These are phyloP conservation scores for Parnassius smintheus DNA, from an alignment of 2,888 invertebrate species.

Conservation along the genomic window DNA sequence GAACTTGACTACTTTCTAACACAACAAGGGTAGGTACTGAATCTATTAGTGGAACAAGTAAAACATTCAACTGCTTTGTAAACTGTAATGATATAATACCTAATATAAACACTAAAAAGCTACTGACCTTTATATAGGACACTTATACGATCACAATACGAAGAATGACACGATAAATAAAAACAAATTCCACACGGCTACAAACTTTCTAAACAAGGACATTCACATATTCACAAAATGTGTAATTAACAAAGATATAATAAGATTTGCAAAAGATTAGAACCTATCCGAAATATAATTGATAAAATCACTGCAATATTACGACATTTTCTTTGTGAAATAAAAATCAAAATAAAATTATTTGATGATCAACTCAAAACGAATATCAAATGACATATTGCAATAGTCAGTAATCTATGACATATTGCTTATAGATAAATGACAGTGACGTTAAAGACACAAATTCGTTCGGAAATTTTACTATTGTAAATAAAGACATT, in stretches of 20 bases:
- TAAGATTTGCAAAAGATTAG: not conserved
- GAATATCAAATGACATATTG: not conserved
- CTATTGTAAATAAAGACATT: too few relatives aligned
- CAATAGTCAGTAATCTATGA: too few relatives aligned
- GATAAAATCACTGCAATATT: constrained; percentile 8
- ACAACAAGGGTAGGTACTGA: not conserved
- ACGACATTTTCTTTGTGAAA: constrained; percentile 9
- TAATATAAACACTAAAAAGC: constrained; percentile 13
- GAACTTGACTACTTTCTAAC: not conserved
- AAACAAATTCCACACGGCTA: constrained; percentile 24
- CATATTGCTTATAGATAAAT: too few relatives aligned
- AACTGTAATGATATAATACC: constrained; percentile 14
- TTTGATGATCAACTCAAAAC: not conserved
- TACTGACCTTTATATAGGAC: constrained; percentile 27
- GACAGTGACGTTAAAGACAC: too few relatives aligned
- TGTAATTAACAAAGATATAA: constrained; percentile 18
- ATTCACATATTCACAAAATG: constrained; percentile 22
- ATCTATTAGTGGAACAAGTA: not conserved
- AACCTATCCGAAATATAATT: not conserved
- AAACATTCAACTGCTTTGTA: not conserved
- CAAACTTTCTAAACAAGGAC: constrained; percentile 29
- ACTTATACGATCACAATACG: constrained; percentile 17
- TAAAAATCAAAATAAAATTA: not conserved
- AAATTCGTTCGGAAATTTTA: too few relatives aligned
- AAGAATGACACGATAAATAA: constrained; percentile 29